phyloP scores from a whole-genome alignment of 2,797 vertebrate species.

The Petrocephalus schoutedeni region DNA sequence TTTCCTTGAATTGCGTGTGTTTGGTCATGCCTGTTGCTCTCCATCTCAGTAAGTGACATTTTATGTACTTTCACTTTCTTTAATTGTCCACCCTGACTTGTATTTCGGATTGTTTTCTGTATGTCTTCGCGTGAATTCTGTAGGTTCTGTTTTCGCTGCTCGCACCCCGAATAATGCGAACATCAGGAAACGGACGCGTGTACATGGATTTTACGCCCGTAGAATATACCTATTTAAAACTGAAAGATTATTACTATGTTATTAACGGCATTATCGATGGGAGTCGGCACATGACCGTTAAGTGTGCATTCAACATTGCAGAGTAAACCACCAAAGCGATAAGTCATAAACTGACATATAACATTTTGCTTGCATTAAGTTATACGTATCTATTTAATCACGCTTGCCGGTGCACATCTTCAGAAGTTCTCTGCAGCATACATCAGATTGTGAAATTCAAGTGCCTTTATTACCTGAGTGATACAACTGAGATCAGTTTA shows the following conservation, averaged over 20 bases:
- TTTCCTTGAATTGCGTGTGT: constrained; percentile 50
- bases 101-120: neutral
- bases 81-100: neutral
- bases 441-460: neutral
- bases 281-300: neutral
- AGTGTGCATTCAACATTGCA: neutral
- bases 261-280: neutral
- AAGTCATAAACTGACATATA: neutral
- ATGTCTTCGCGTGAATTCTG: neutral
- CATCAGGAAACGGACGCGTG: neutral
- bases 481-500: neutral
- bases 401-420: neutral
- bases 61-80: neutral
- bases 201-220: neutral
- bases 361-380: neutral
- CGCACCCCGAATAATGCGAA: neutral
- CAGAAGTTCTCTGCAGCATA: neutral
- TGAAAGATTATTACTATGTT: neutral
- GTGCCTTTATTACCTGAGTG: neutral
- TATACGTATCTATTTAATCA: neutral
- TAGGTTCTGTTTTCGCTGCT: neutral
- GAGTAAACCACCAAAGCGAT: neutral
- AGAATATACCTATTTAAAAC: neutral
- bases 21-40: constrained; percentile 69
- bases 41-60: constrained; percentile 62